A percentile compares a stretch with the other conserved stretches of the same genome.
Conservation (phyloP, 2,888 invertebrate genomes). For the Cheilosia pagana region DNA sequence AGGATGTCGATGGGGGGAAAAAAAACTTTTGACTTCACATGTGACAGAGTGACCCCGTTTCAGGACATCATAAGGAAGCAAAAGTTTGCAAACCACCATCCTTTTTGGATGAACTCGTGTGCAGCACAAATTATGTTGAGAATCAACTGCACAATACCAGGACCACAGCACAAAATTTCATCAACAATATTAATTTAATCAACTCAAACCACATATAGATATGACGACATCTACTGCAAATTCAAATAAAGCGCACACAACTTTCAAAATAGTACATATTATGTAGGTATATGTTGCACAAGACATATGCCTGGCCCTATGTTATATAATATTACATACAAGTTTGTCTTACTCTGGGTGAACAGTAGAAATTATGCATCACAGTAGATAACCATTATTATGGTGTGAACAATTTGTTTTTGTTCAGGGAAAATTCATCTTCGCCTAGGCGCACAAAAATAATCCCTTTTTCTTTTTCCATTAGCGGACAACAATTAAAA, state of each 20-base stretch:
- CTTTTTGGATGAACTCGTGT: slow-evolving; percentile 56
- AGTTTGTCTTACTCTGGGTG: too few species aligned
- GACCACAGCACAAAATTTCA: slow-evolving; percentile 41
- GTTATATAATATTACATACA: too few species aligned
- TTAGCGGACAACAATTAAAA: too few species aligned
- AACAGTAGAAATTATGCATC: too few species aligned
- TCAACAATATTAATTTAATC: slow-evolving; percentile 50
- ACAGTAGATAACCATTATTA: too few species aligned
- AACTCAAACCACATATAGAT: slow-evolving; percentile 40
- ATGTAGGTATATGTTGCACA: too few species aligned
- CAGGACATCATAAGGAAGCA: slow-evolving; percentile 24
- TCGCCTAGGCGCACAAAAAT: too few species aligned
- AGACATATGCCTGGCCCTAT: too few species aligned
- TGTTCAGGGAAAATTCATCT: too few species aligned
- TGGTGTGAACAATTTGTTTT: too few species aligned
- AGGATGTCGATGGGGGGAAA: slow-evolving; percentile 9
- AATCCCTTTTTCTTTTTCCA: too few species aligned
- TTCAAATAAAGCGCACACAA: slow-evolving; percentile 6
- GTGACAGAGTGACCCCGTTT: slow-evolving; percentile 47
- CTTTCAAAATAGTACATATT: background rate
- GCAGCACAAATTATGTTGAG: slow-evolving; percentile 50
- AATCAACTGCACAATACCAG: slow-evolving; percentile 42
- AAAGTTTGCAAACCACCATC: slow-evolving; percentile 39
- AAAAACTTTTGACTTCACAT: slow-evolving; percentile 25
- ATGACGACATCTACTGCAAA: background rate